These are phyloP conservation scores for Isaurus tuberculatus DNA, from an alignment of 92 coral and sea anemone genomes.

Conservation along the genomic window DNA sequence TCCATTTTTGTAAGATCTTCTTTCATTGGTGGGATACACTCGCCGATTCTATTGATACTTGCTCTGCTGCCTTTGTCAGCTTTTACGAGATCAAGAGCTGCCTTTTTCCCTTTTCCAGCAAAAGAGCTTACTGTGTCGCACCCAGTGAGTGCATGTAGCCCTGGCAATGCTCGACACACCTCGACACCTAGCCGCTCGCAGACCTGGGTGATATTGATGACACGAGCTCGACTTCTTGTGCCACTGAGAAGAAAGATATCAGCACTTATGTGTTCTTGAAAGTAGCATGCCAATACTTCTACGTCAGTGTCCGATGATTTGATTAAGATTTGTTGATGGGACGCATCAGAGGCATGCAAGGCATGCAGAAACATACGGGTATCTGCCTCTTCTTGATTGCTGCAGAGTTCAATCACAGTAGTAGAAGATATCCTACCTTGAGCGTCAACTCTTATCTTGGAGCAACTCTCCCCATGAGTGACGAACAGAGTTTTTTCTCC, in stretches of 20 bases:
- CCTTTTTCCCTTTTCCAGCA: slow-evolving; percentile 71
- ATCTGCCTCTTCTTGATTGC: slow-evolving; percentile 69
- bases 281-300: slow-evolving; percentile 57
- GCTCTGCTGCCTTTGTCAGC: slow-evolving; percentile 40
- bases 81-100: slow-evolving; percentile 59
- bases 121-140: slow-evolving; percentile 66
- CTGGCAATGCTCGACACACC: slow-evolving; percentile 57
- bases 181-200: slow-evolving; percentile 64
- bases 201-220: slow-evolving; percentile 35
- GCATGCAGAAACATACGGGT: slow-evolving; percentile 41
- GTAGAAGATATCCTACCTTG: slow-evolving; percentile 59
- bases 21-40: slow-evolving; percentile 47
- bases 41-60: slow-evolving; percentile 51
- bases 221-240: slow-evolving; percentile 55
- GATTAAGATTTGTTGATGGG: slow-evolving; percentile 52
- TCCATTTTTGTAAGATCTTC: slow-evolving; percentile 45
- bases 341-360: slow-evolving; percentile 51
- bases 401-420: slow-evolving; percentile 42
- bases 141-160: slow-evolving; percentile 70
- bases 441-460: slow-evolving; percentile 29
- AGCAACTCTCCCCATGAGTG: slow-evolving; percentile 36
- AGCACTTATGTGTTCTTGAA: slow-evolving; percentile 53
- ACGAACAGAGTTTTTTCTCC: slow-evolving; percentile 31
- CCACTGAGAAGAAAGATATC: slow-evolving; percentile 64
- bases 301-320: slow-evolving; percentile 63